A percentile compares a stretch with the other conserved stretches of the same genome.
phyloP scores from a whole-genome alignment of 2,888 invertebrate genomes.

The Aricia artaxerxes region DNA sequence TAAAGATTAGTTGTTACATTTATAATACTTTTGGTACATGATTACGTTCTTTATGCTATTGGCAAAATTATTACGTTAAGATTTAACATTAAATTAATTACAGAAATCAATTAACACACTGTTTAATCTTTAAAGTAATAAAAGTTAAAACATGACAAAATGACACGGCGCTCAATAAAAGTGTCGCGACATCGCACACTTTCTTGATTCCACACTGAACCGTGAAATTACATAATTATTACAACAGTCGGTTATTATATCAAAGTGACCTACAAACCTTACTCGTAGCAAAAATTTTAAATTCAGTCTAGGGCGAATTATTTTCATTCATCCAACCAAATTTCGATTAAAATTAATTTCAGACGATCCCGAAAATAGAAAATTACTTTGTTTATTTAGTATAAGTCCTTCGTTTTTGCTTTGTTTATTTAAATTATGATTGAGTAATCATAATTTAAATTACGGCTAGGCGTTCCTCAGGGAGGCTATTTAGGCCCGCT shows the following conservation, averaged over 20 bases:
- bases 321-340: not conserved
- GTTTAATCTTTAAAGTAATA: not conserved
- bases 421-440: too few species aligned
- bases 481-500: not conserved
- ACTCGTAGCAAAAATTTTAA: not conserved
- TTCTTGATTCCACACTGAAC: not conserved
- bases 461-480: not conserved
- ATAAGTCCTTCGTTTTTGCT: not conserved
- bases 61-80: too few species aligned
- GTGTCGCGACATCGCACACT: not conserved
- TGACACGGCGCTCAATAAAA: not conserved
- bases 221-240: conserved; percentile 9
- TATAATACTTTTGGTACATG: too few species aligned
- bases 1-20: too few species aligned
- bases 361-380: not conserved
- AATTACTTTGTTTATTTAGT: conserved; percentile 9
- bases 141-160: not conserved
- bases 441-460: conserved; percentile 16
- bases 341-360: conserved; percentile 1
- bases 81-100: too few species aligned
- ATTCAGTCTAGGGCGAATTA: not conserved
- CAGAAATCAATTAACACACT: not conserved
- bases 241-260: conserved; percentile 2
- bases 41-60: too few species aligned
- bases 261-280: conserved; percentile 10